Percentiles rank a stretch among this genome's conserved stretches.
These are phyloP conservation scores for Scelioninae gen. 2 DNA, from an alignment of 2,888 invertebrate species.

Conservation along the genomic window DNA sequence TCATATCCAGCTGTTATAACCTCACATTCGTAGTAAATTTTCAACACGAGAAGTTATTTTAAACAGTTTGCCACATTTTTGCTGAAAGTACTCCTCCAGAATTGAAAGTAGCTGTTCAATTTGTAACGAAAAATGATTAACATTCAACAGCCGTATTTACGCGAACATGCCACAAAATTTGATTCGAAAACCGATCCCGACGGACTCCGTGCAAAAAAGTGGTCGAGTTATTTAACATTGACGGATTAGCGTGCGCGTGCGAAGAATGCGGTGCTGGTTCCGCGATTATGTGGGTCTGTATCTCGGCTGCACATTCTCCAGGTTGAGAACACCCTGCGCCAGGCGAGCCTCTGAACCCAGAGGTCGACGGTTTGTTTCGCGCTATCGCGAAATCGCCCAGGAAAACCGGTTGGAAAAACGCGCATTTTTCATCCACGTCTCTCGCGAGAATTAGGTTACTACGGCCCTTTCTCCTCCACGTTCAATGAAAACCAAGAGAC, in stretches of 20 bases:
- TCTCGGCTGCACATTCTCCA: constrained; percentile 66
- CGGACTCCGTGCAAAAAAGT: too few species aligned
- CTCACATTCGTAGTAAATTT: too few species aligned
- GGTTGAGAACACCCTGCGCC: constrained; percentile 68
- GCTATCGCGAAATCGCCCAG: constrained; percentile 46
- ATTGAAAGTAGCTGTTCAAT: too few species aligned
- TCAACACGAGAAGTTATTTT: too few species aligned
- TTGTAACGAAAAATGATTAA: too few species aligned
- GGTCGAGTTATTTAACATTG: constrained; percentile 47
- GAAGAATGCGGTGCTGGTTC: constrained; percentile 72
- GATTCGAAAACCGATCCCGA: too few species aligned
- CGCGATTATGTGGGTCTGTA: constrained; percentile 71
- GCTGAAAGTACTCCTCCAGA: too few species aligned
- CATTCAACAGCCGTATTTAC: too few species aligned
- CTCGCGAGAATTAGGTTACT: constrained; percentile 47
- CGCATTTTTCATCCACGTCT: constrained; percentile 35
- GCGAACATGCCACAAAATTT: too few species aligned
- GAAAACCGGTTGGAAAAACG: constrained; percentile 55
- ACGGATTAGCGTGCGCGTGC: constrained; percentile 61
- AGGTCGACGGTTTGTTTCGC: constrained; percentile 52
- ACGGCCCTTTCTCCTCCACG: constrained; percentile 42
- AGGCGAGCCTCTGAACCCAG: constrained; percentile 53
- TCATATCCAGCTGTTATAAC: too few species aligned
- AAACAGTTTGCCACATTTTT: too few species aligned
- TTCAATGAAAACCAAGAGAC: constrained; percentile 39